Evolutionary conservation across 2,888 invertebrate genomes (phyloP).

Genomic region (Seira sanloemensis): DNA sequence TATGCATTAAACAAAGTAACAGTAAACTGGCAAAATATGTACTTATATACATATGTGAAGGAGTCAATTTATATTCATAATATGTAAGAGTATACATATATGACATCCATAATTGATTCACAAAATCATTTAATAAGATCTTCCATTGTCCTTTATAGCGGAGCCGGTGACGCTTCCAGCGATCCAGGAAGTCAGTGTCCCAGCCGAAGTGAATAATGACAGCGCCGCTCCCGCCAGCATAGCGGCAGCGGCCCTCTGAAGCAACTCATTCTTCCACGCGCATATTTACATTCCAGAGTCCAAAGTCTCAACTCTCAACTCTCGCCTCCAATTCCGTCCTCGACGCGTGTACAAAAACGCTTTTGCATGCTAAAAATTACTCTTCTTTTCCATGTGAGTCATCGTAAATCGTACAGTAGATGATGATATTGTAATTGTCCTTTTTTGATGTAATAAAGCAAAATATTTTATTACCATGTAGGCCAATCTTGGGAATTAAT

Average conservation of each 20-base stretch:
- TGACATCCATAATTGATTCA: background rate
- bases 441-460: too few relatives aligned
- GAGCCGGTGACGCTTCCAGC: conserved; percentile 44
- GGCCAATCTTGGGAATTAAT: too few relatives aligned
- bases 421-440: too few relatives aligned
- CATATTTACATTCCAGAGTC: background rate
- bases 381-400: background rate
- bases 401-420: background rate
- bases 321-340: too few relatives aligned
- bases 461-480: too few relatives aligned
- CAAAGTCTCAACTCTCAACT: background rate
- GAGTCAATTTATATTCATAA: too few relatives aligned
- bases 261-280: background rate
- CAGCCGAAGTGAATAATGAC: background rate
- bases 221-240: background rate
- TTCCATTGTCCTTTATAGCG: background rate
- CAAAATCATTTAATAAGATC: background rate
- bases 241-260: background rate
- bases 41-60: too few relatives aligned
- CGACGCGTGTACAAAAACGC: too few relatives aligned
- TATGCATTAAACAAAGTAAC: too few relatives aligned
- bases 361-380: background rate
- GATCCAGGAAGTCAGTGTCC: conserved; percentile 22
- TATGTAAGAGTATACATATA: too few relatives aligned
- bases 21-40: too few relatives aligned